phyloP scores from a whole-genome alignment of 1,140 invertebrate genomes.

The Cherax destructor region DNA sequence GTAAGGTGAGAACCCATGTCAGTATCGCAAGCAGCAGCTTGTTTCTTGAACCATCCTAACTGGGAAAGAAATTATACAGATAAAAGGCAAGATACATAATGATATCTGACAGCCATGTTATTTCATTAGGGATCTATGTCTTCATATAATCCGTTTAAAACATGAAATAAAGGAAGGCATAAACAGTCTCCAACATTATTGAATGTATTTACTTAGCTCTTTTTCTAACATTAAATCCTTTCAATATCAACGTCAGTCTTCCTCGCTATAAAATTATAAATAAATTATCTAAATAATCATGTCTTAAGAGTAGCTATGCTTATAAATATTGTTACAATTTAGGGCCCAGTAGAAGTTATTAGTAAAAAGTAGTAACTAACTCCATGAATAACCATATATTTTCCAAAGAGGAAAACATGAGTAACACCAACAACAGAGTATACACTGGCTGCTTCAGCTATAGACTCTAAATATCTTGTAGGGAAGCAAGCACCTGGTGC shows the following conservation, averaged over 20 bases:
- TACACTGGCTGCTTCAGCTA: background rate
- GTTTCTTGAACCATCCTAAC: too few species aligned
- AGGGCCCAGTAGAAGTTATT: too few species aligned
- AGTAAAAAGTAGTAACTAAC: too few species aligned
- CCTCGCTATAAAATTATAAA: background rate
- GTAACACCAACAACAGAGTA: background rate
- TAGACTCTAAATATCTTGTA: background rate
- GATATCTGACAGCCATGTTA: too few species aligned
- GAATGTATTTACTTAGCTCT: background rate
- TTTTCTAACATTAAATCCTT: background rate
- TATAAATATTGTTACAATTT: too few species aligned
- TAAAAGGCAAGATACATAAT: too few species aligned
- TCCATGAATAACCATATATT: background rate
- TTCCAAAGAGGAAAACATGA: background rate
- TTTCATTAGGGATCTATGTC: too few species aligned
- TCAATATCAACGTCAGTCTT: background rate
- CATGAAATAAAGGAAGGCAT: too few species aligned
- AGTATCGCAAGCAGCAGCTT: too few species aligned
- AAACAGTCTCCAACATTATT: background rate
- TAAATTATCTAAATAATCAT: background rate
- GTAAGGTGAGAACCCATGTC: too few species aligned
- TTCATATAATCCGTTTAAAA: too few species aligned
- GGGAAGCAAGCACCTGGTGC: background rate
- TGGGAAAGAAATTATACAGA: too few species aligned
- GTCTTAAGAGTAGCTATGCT: background rate